Evolutionary conservation across 2,113 vertebrate genomes (phyloP).

Genomic region (Charina bottae): DNA sequence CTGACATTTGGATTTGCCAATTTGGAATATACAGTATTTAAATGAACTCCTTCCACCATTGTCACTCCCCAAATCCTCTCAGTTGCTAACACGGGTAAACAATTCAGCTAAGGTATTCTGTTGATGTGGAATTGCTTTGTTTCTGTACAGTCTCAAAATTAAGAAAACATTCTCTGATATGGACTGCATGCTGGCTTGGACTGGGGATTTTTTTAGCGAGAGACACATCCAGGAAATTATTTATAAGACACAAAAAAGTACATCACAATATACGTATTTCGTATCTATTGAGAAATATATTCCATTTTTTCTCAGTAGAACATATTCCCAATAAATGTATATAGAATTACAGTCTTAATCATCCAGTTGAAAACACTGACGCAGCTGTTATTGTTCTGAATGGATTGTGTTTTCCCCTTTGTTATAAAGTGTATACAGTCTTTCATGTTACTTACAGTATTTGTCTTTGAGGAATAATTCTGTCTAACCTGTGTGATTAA

Average conservation of each 20-base stretch:
- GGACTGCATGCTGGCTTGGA: background rate
- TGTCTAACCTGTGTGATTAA: background rate
- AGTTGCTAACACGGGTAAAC: background rate
- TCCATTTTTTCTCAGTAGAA: background rate
- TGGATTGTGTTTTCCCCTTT: background rate
- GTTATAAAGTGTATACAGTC: background rate
- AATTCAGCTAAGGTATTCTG: background rate
- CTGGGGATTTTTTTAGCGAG: background rate
- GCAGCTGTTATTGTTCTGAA: background rate
- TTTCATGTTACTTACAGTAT: background rate
- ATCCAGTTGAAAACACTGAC: background rate
- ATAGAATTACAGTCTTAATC: background rate
- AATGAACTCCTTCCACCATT: background rate
- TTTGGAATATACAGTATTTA: background rate
- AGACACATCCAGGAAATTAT: background rate
- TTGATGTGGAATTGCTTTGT: background rate
- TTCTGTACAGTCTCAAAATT: background rate
- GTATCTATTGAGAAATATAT: background rate
- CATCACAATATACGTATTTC: background rate
- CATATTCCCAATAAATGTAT: background rate
- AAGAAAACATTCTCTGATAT: background rate
- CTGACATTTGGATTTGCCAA: background rate
- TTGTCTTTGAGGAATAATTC: background rate
- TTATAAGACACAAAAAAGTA: background rate
- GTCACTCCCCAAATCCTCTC: background rate